Conservation (phyloP, 2,797 vertebrate species). For the Tenualosa thibaudeaui region DNA sequence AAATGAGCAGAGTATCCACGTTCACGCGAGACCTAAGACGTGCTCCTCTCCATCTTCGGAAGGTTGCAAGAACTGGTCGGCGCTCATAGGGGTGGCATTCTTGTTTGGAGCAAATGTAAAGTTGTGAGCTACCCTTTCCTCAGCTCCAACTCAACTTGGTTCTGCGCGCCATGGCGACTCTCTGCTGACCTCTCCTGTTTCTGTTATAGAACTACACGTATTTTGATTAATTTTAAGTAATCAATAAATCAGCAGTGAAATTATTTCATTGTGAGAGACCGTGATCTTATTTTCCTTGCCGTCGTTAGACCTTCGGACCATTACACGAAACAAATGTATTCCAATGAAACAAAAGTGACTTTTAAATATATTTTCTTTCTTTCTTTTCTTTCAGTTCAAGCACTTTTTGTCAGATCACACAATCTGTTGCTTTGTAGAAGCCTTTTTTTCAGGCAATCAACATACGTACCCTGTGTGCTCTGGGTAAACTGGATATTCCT, state of each 20-base stretch:
- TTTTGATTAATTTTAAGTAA: not conserved
- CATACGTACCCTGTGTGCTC: no score
- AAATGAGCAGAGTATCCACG: slow-evolving; percentile 5
- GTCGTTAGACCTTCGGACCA: not conserved
- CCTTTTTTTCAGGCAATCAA: no score
- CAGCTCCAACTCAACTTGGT: slow-evolving; percentile 3
- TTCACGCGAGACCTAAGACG: slow-evolving; percentile 8
- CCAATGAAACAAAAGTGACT: not conserved
- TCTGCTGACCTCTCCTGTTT: not conserved
- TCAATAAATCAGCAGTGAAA: not conserved
- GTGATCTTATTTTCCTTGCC: not conserved
- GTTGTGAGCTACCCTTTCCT: slow-evolving; percentile 17
- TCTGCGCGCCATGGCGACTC: not conserved
- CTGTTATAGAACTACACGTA: not conserved
- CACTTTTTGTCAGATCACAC: not conserved
- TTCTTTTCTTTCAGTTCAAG: no score
- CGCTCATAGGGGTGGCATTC: not conserved
- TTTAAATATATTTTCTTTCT: no score
- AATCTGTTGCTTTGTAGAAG: not conserved
- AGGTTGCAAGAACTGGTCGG: slow-evolving; percentile 23
- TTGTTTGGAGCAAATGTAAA: slow-evolving; percentile 25
- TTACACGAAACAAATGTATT: not conserved
- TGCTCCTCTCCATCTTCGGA: slow-evolving; percentile 17
- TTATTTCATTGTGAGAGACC: not conserved
- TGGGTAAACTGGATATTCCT: no score